Conservation (phyloP, 2,113 vertebrate species). For the Cyrtonyx montezumae region DNA sequence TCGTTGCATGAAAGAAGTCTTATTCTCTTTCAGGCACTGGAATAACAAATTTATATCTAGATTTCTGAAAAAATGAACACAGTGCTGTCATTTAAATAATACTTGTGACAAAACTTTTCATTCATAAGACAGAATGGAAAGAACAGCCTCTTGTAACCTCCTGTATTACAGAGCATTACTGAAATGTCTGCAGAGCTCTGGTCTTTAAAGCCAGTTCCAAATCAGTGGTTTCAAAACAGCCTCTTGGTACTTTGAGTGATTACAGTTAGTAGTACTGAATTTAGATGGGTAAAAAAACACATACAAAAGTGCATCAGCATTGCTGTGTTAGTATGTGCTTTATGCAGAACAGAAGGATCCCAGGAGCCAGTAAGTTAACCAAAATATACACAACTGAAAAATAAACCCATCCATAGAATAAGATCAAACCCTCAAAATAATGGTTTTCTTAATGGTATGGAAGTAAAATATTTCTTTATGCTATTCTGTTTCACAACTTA, state of each 20-base stretch:
- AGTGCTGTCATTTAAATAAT: not conserved
- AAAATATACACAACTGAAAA: not conserved
- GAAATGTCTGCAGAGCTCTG: not conserved
- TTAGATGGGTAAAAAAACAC: not conserved
- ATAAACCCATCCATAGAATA: not conserved
- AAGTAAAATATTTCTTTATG: not conserved
- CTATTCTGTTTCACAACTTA: not conserved
- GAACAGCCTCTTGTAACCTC: not conserved
- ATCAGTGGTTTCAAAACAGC: not conserved
- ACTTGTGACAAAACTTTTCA: not conserved
- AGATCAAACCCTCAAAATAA: not conserved
- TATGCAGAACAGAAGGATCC: not conserved
- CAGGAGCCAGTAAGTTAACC: not conserved
- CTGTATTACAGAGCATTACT: not conserved
- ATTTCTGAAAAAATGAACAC: not conserved
- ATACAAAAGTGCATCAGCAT: fast-evolving
- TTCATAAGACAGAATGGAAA: not conserved
- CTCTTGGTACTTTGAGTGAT: not conserved
- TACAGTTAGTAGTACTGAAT: not conserved
- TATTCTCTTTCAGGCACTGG: not conserved
- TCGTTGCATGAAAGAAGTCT: not conserved
- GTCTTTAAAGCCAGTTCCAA: not conserved
- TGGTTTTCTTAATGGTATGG: not conserved
- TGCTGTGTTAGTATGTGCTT: not conserved
- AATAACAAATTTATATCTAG: not conserved